These are phyloP conservation scores for Artibeus jamaicensis DNA, from an alignment of 2,797 vertebrate genomes.

Conservation along the genomic window DNA sequence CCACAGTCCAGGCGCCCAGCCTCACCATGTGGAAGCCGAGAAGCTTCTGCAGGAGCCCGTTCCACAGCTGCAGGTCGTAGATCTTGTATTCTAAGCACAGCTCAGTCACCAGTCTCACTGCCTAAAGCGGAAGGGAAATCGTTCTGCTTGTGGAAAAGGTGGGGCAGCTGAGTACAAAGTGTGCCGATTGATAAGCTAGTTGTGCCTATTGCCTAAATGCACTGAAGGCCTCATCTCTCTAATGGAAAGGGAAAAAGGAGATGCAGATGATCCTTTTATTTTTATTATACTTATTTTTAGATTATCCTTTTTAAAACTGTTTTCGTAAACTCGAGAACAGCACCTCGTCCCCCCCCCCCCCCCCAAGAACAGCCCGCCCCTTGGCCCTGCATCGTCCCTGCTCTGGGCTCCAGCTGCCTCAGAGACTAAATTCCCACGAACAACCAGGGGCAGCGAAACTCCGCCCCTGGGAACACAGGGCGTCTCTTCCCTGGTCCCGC, in stretches of 20 bases:
- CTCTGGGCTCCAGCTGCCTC: neutral
- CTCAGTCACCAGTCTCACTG: constrained; percentile 92
- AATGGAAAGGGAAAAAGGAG: neutral
- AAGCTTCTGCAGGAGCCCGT: constrained; percentile 93
- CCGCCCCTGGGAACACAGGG: neutral
- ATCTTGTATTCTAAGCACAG: constrained; percentile 94
- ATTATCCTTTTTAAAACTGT: neutral
- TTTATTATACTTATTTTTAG: no score
- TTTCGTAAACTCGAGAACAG: neutral
- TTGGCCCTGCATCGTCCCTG: neutral
- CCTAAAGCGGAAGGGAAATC: constrained; percentile 81
- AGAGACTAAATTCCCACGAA: neutral
- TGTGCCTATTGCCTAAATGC: neutral
- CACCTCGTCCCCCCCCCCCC: neutral
- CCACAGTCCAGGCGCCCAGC: neutral
- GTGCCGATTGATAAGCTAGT: neutral
- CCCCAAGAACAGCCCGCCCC: neutral
- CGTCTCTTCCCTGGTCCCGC: no score
- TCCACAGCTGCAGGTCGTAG: constrained; percentile 94
- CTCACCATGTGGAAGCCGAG: constrained; percentile 93
- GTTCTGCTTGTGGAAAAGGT: neutral
- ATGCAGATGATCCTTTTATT: neutral
- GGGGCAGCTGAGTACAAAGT: neutral
- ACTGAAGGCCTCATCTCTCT: neutral
- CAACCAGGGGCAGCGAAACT: neutral